Base-by-base conservation (phyloP, 2,888 invertebrate species). In the Loripinus fragilis region DNA sequence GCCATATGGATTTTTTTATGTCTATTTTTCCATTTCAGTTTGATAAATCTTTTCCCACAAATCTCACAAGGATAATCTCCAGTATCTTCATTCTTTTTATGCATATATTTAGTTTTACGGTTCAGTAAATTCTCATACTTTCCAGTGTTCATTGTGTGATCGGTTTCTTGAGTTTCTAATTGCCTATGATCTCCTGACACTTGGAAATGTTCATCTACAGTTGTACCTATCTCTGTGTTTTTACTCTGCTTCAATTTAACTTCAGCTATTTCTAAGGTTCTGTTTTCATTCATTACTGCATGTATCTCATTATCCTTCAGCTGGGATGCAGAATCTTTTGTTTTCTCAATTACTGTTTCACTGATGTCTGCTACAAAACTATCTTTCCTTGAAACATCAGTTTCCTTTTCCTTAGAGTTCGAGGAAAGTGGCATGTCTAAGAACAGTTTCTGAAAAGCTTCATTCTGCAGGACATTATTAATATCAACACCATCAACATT, bases 11-110 rank as follows among this genome's bases (percentile, higher is more conserved):
- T 20, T 33, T 60, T 60, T 30, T 5, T 30, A 20, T 60, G 60
- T 8, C 7, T 5, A 23, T 30, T 33, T 17, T 20, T 30, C 20
- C 30, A 60, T 20, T 60, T 60, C 33, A 5, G 1, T 60, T 20
- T 60, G 1, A 3, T 17, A 23, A 60, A 60, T 8, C 30, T 25
- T 60, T 60, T 60, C 33, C 30, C 33, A 60, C 60, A 60, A 2
- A 60, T 20, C 3, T 33, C 60, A 60, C 60, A 60, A 33, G 30
- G 60, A 33, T 17, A 60, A 20, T 60, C 20, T 8, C 60, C 60
- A 8, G 52, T 52, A 25, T 52, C 25, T 52, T 52, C 52, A 52
- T 52, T 52, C 52, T 52, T 52, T 25, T 52, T 52, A 25, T 52
- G 25, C 25, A 52, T 25, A n/a, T 20, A 52, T 7, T 52, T 52